phyloP scores from a whole-genome alignment of 1,140 invertebrate species.

The Odontomachus brunneus region DNA sequence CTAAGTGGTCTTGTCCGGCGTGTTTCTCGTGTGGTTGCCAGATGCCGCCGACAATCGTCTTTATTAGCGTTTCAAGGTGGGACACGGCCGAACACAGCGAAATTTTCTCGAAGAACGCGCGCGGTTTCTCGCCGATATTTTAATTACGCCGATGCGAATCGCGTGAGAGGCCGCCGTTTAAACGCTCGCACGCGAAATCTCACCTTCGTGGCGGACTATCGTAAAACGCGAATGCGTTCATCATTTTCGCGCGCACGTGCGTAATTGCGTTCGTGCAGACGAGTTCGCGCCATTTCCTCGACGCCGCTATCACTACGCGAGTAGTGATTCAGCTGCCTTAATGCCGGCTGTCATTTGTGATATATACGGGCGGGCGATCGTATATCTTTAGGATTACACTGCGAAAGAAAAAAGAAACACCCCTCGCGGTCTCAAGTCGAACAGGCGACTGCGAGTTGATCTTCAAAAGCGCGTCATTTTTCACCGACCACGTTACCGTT shows the following conservation, averaged over 20 bases:
- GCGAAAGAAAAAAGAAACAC: too few relatives aligned
- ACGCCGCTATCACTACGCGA: constrained; percentile 12
- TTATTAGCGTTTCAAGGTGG: constrained; percentile 54
- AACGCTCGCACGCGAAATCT: constrained; percentile 40
- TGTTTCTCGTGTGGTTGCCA: constrained; percentile 48
- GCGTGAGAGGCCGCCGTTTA: constrained; percentile 51
- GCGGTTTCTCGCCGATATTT: constrained; percentile 39
- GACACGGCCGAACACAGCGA: constrained; percentile 12
- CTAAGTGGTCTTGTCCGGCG: constrained; percentile 60
- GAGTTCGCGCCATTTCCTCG: constrained; percentile 21
- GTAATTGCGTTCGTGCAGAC: constrained; percentile 65
- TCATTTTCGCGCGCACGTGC: constrained; percentile 67
- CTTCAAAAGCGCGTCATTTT: too few relatives aligned
- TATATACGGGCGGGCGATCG: too few relatives aligned
- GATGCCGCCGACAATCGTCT: constrained; percentile 43
- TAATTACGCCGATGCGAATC: constrained; percentile 50
- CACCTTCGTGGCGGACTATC: constrained; percentile 45
- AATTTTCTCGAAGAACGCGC: constrained; percentile 25
- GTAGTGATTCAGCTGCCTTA: constrained; percentile 17
- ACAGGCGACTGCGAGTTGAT: too few relatives aligned
- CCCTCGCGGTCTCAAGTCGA: too few relatives aligned
- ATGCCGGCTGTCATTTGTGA: background rate
- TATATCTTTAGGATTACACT: too few relatives aligned
- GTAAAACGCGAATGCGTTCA: constrained; percentile 65
- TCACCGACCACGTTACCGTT: too few relatives aligned